phyloP scores from a whole-genome alignment of 2,797 vertebrate species.

The Menidia menidia region DNA sequence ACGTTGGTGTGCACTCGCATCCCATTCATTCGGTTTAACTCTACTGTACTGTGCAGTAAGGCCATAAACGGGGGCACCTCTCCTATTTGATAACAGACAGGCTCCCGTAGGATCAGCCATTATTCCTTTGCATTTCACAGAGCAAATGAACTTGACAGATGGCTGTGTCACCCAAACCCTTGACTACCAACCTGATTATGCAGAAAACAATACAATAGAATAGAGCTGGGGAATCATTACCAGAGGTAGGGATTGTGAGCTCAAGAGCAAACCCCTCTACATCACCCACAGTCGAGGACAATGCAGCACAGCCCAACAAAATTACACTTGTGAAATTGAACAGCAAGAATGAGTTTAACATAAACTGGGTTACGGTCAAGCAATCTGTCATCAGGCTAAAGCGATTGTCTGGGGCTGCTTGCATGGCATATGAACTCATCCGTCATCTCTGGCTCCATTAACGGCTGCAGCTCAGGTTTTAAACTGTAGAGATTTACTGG shows the following conservation, averaged over 20 bases:
- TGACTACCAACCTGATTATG: constrained; percentile 99
- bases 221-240: constrained; percentile 95
- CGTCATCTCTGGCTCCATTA: constrained; percentile 94
- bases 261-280: constrained; percentile 61
- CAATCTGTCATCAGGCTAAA: constrained; percentile 97
- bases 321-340: constrained; percentile 99
- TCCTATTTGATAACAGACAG: constrained; percentile 93
- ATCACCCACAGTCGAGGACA: constrained; percentile 89
- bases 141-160: constrained; percentile 99
- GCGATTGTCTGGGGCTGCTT: constrained; percentile 96
- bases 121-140: constrained; percentile 96
- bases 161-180: constrained; percentile 99
- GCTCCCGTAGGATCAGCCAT: constrained; percentile 92
- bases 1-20: constrained; percentile 35
- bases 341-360: constrained; percentile 99
- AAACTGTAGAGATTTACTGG: constrained; percentile 83
- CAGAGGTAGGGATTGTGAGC: constrained; percentile 83
- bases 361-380: constrained; percentile 99
- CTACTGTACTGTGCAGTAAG: constrained; percentile 61
- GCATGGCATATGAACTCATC: constrained; percentile 99
- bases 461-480: constrained; percentile 88
- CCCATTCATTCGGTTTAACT: constrained; percentile 37
- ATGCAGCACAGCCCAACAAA: constrained; percentile 92
- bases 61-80: constrained; percentile 78
- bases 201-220: constrained; percentile 99